Base-by-base conservation (phyloP, 2,888 invertebrate genomes). In the Beris morrisii region DNA sequence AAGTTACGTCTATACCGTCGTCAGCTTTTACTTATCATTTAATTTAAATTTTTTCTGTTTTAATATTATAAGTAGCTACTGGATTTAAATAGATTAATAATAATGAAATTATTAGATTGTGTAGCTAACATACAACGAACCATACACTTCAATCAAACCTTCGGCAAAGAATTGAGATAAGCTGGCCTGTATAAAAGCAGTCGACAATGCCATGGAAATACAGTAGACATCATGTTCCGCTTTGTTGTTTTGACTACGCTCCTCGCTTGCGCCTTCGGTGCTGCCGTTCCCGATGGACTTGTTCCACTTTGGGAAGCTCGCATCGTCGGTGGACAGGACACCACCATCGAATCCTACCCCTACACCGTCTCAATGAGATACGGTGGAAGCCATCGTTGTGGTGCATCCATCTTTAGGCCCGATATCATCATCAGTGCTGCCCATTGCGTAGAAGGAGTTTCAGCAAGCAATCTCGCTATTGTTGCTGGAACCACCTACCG, bases 311-410 rank as follows among this genome's bases (percentile, higher is more conserved):
- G 65, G 67, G 15, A 38, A 66, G n/a, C 65, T 32, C 45, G 69
- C 64, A 44, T 54, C 65, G 70, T 71, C 50, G 72, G 72, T 54
- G 70, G 72, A 7, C 31, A 67, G 12, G 48, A 61, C 72, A 15
- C 75, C 72, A 30, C 45, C 69, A 70, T 73, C 70, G n/a, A 74
- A 4, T 22, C 67, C 0, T 74, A 66, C 66, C 79, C 79, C 0
- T 74, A 77, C 67, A 74, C 77, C 64, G 73, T 78, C 1, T 76
- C 79, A 3, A 73, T 78, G 75, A 73, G 75, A 0, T 74, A 73
- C n/a, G 71, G 67, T 5, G 72, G 72, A 3, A 69, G 71, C n/a
- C 79, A 78, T 68, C 72, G 75, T 30, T 78, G 78, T 57, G 76
- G 78, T 0, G 78, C 78, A 7, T 69, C 72, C 9, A 69, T 78